phyloP scores from a whole-genome alignment of 2,113 vertebrate species.

The Enhydra lutris region DNA sequence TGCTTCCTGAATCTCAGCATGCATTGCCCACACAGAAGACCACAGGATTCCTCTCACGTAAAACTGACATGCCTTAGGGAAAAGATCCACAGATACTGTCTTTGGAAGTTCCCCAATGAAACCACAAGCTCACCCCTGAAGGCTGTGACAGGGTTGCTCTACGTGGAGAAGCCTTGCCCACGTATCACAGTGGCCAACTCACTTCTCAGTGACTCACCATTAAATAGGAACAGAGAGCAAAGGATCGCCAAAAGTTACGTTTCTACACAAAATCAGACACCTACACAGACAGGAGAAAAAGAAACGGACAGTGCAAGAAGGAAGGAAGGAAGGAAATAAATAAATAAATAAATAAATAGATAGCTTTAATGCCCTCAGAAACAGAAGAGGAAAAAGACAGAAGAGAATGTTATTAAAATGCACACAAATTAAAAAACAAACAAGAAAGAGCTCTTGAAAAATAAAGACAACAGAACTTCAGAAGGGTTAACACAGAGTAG shows the following conservation, averaged over 20 bases:
- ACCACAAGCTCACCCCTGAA: neutral
- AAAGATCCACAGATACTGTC: neutral
- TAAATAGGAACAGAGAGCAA: neutral
- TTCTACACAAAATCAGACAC: neutral
- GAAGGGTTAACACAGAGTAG: neutral
- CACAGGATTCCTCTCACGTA: neutral
- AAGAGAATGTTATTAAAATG: neutral
- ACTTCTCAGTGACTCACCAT: neutral
- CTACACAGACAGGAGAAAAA: neutral
- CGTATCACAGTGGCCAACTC: rapidly evolving
- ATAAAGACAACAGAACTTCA: neutral
- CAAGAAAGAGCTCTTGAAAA: neutral
- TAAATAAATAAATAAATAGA: too few species aligned
- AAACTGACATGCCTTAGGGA: neutral
- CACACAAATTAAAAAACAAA: neutral
- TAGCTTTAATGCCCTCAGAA: neutral
- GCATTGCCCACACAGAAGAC: neutral
- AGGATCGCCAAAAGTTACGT: neutral
- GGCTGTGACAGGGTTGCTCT: neutral
- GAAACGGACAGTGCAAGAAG: neutral
- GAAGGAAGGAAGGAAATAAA: neutral
- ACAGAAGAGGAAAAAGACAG: neutral
- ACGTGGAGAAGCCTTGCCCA: neutral
- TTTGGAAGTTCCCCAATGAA: neutral
- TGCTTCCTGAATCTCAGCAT: neutral